Base-by-base conservation (phyloP, 30 jellyfish, hydroid and myxozoan species). In the Hydractinia echinata region DNA sequence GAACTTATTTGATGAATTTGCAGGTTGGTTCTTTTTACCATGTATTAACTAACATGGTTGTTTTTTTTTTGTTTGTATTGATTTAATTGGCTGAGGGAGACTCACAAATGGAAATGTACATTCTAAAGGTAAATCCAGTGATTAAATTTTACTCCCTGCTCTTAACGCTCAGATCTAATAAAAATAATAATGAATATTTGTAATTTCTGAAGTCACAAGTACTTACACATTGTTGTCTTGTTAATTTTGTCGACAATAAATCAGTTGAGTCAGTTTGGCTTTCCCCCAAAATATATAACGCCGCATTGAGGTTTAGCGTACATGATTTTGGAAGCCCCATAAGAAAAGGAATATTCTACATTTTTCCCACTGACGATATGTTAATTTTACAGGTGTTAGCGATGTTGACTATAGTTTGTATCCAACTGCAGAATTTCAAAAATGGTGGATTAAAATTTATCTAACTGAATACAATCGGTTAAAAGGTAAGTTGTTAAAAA, bases 381-480 rank as follows among this genome's bases (percentile, higher is more conserved):
- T 10, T 11, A 11, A 58, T 58, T 13, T 58, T 58, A 13, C 74
- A 64, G 74, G 74, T 64, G 74, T 64, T 1, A 51, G 39, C 39
- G 74, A 51, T 64, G 19, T 51, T 51, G 8, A 51, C 39, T 64
- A 64, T 64, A 51, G 39, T 51, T 51, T 64, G 19, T 64, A 64
- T 64, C 74, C 74, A n/a, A 51, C 19, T 64, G 6, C 19, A 6
- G 16, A 44, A 0, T 64, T 64, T 64, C 74, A 64, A 13, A 64
- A 64, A 64, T 64, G 74, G 74, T 64, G 74, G 74, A 64, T 64
- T 64, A 64, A 64, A 51, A n/a, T 64, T 13, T 64, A 64, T 51
- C 39, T 64, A 64, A 3, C 19, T 51, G 74, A 64, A 13, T 51
- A 51, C 10, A 64, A 64, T 7, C 74, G 74, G 18, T 64, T 64